Conservation (phyloP, 2,113 vertebrate species). For the Chrysochloris asiatica region DNA sequence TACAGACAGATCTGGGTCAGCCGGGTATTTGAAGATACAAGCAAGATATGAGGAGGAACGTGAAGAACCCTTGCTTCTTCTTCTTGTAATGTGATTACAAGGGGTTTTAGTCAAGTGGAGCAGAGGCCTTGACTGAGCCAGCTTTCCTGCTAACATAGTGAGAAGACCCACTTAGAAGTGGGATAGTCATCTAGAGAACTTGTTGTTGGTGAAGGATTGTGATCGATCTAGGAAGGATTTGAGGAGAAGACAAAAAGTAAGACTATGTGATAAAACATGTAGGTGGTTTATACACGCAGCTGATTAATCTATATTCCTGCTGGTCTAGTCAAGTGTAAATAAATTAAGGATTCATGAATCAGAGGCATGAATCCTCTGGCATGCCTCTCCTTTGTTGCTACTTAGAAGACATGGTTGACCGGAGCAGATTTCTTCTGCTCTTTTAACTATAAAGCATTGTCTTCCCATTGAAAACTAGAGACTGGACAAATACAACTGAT, state of each 20-base stretch:
- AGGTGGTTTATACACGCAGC: too few species aligned
- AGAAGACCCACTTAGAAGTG: neutral
- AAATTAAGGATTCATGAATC: neutral
- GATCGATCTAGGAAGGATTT: too few species aligned
- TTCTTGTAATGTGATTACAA: neutral
- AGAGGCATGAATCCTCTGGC: neutral
- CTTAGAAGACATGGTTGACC: neutral
- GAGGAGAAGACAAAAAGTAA: neutral
- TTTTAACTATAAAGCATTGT: neutral
- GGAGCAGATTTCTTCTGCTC: neutral
- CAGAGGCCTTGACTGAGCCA: neutral
- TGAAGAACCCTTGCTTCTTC: too few species aligned
- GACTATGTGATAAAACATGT: neutral
- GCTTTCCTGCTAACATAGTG: neutral
- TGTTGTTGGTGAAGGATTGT: neutral
- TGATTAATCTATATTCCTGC: accelerated
- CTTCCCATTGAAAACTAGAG: neutral
- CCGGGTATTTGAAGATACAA: neutral
- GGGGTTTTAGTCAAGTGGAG: neutral
- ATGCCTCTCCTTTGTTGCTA: neutral
- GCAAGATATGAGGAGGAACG: accelerated
- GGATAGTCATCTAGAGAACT: neutral
- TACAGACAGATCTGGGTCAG: neutral
- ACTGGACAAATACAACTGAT: neutral
- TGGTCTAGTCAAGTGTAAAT: too few species aligned